Evolutionary conservation across 35 echinoderm and acorn worm genomes (phyloP), one percentile per base, ranked within the genome.

Genomic region (Apostichopus californicus): DNA sequence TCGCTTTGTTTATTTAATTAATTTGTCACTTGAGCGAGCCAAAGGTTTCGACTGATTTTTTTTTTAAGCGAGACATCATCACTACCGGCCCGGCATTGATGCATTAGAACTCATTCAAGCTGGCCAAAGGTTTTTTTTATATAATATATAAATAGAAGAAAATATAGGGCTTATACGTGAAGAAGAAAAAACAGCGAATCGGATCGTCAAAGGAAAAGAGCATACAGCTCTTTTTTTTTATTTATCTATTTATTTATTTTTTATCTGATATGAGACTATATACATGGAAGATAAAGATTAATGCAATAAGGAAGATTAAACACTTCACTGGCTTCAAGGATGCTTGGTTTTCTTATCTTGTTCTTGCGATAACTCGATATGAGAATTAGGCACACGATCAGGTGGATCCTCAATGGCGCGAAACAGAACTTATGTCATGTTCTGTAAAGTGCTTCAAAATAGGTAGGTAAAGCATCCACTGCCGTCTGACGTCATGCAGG

Each of bases 1-100:
- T 3, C 58, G 28, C 81, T 85, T 59, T 85, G 81, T 85, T 85
- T 85, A 85, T 85, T 85, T 85, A 85, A 85, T 85, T 85, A 85
- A 85, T 85, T 85, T 85, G 81, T 85, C 81, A 85, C 81, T 85
- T 59, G 55, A 25, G 20, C 81, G 81, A 85, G 15, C 81, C 55
- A 85, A 85, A 58, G 8, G 18, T 85, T 85, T 85, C 80, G 5
- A 14, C 54, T 22, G 81, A 55, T 58, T 15, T 34, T 34, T 34
- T 34, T 34, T 34, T 85, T 85, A 59, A 60, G 58, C 55, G 81
- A 85, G 81, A 85, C 81, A 58, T 60, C 54, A n/a, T 34, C 28
- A 34, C 28, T 34, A 34, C 28, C 28, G 5, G 23, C 54, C 58
- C 21, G 58, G 81, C 58, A 73, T 17, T 85, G 81, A 85, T 85